Evolutionary conservation across 2,113 vertebrate species (phyloP), one percentile per base, ranked within the genome.

Genomic region (Cheilinus undulatus): DNA sequence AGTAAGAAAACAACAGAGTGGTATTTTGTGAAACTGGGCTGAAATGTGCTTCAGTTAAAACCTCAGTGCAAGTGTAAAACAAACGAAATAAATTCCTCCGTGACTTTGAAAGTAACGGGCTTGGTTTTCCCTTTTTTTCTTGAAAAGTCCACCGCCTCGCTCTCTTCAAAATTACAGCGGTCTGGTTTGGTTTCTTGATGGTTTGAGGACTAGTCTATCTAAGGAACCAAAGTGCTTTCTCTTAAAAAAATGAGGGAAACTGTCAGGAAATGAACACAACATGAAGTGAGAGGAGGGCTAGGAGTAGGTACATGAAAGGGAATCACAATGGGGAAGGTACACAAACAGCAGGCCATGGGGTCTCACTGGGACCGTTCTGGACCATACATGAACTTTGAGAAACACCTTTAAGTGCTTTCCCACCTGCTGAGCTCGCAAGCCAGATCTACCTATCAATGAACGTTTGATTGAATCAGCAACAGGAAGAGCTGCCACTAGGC

Each of bases 141-240:
- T 74, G 12, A 70, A 74, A 82, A 78, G 62, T 8, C 58, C 57
- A 43, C 66, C 20, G 57, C 73, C 53, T 69, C 51, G 20, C 57
- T 60, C 36, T 2, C 4, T 83, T 46, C 62, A 72, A 87, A 90
- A 86, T 85, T 77, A 89, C 69, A 87, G 75, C 45, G 67, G 73
- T 62, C 38, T 52, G 51, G 53, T 80, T 77, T 64, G 60, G 65
- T 69, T 77, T 43, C 48, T 78, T 52, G 56, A 72, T 68, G 60
- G 53, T 38, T 80, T 58, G 13, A 59, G 46, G 23, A 9, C 24
- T n/a, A 49, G 56, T n/a, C 68, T 32, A 50, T 58, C 32, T 28
- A 45, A 46, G 59, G 60, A 51, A n/a, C 26, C 40, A 52, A 52
- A 1, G 27, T 26, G 46, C 49, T 27, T 22, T 42, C 3, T 4